phyloP scores from a whole-genome alignment of 2,113 vertebrate species.

The Pseudorectes ferrugineus region DNA sequence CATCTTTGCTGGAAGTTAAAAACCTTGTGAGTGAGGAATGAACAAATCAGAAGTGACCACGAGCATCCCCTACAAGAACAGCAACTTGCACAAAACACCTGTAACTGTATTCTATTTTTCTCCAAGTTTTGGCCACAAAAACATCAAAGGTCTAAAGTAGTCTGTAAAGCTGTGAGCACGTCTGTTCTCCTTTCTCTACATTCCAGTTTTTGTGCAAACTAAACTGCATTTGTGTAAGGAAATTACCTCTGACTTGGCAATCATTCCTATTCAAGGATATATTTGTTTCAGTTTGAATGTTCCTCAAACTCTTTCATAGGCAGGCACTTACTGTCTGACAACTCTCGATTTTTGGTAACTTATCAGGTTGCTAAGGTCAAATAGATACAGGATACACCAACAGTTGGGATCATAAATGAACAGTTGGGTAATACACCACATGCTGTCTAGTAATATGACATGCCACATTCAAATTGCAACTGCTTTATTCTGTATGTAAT shows the following conservation, averaged over 20 bases:
- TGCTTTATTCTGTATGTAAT: conserved; percentile 37
- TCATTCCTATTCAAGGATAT: not conserved
- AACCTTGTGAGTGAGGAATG: not conserved
- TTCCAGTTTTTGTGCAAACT: not conserved
- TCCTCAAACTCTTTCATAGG: not conserved
- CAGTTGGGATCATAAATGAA: not conserved
- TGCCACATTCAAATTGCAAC: conserved; percentile 18
- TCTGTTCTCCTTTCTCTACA: not conserved
- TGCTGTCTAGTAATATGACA: not conserved
- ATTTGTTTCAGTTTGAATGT: not conserved
- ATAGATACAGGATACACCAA: not conserved
- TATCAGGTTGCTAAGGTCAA: not conserved
- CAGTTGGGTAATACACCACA: not conserved
- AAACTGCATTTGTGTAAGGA: not conserved
- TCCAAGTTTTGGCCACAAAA: not conserved
- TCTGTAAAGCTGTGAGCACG: not conserved
- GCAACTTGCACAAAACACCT: not conserved
- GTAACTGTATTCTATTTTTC: not conserved
- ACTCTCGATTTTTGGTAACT: not conserved
- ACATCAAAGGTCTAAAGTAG: not conserved
- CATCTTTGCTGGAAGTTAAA: not conserved
- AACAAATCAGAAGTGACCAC: not conserved
- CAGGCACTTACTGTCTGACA: not conserved
- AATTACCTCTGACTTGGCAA: not conserved
- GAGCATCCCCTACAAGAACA: not conserved